Base-by-base conservation (phyloP, 2,888 invertebrate genomes). In the Phortica magna region DNA sequence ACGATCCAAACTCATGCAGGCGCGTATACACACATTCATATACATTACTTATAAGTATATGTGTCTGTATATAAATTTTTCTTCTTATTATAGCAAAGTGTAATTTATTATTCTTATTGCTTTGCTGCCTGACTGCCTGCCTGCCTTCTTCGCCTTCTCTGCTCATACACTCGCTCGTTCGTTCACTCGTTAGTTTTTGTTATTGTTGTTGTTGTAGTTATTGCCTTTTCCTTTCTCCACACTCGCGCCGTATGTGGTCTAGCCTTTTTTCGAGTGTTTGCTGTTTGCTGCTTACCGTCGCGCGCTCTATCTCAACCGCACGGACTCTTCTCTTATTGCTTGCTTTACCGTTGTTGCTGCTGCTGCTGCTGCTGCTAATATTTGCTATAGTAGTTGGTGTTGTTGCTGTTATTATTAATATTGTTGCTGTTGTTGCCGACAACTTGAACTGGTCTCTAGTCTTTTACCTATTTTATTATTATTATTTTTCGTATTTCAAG, bases 31-130 rank as follows among this genome's bases (percentile, higher is more conserved):
- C 73, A 72, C 43, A 73, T n/a, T 43, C 64, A 74, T 39, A 41
- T 65, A 74, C 79, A 80, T 84, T 84, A 82, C 82, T 83, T 80
- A 79, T 79, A 80, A 77, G 78, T 81, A 77, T 78, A 59, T 79
- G 43, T 83, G 65, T 84, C 64, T 83, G 83, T 87, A 80, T 86
- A 87, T 88, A 86, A 85, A 84, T 85, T 84, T 87, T 84, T 87
- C 83, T 85, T 86, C 86, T 86, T 86, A 86, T 86, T 88, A 88
- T 86, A 86, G 89, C 85, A 87, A 87, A 89, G 84, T 87, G 87
- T 87, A 88, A 87, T 87, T 87, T 87, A 87, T 87, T 87, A 87
- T 87, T 86, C 88, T 88, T 86, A 87, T 87, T 85, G 84, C 87
- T 83, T 75, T 75, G 77, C 86, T 87, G 65, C 10, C 78, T 42